Evolutionary conservation across 2,888 invertebrate genomes (phyloP), one percentile per base, ranked within the genome.

Genomic region (Psylliodes chrysocephalus): DNA sequence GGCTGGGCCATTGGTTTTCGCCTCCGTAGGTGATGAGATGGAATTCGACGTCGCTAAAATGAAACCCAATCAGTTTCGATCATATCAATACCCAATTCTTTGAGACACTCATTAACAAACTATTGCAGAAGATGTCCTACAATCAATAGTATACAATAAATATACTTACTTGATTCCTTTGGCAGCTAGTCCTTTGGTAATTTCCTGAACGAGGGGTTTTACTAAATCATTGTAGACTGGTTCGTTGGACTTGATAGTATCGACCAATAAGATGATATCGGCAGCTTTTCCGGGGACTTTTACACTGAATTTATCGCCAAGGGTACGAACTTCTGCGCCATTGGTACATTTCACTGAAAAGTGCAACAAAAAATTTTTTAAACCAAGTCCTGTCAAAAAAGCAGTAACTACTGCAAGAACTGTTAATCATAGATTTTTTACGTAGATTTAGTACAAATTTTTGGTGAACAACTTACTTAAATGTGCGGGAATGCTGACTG

Each of bases 221-320:
- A 90, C 80, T 64, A 91, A 78, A 22, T 88, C 87, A 69, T 88
- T 89, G 84, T 87, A 90, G 38, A 86, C 80, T 67, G 85, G 85
- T 73, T 89, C 88, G 78, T 90, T 92, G 38, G 84, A 79, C 79
- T 86, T 81, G 2, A 79, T 79, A 67, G 89, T 86, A 51, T 96
- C 95, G 7, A 95, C 87, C 0, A 91, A 86, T 59, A 96, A 85
- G 0, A 96, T 84, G 60, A 96, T 85, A 77, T 96, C 96, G 1
- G 93, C 95, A 67, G 92, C 87, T 66, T 90, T 90, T 66, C 85
- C 86, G 0, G 93, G 92, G 19, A 87, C 77, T 73, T 89, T 90
- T 0, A 90, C 84, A 54, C 87, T 87, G 78, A 90, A 90, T 14
- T 80, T 83, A 10, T 91, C 90, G 0, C 89, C 90, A 0, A 91